Conservation (phyloP, 2,113 vertebrate genomes). For the Furnarius figulus region DNA sequence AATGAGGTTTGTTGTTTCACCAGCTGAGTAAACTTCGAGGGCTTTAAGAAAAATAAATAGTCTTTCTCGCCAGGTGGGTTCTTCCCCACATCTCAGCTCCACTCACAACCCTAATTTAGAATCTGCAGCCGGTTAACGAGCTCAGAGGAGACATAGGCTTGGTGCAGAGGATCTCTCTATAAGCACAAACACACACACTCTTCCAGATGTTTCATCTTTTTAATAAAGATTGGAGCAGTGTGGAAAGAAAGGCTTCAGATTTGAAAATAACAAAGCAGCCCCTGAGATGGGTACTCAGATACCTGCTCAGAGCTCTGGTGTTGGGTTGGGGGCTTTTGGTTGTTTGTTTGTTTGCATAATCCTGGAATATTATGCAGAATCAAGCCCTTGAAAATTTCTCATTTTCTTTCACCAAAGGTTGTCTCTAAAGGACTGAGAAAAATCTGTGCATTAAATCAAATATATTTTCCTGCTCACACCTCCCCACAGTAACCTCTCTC, state of each 20-base stretch:
- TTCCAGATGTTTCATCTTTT: conserved; percentile 60
- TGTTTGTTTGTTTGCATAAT: background rate
- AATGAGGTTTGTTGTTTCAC: conserved; percentile 41
- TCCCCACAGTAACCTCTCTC: background rate
- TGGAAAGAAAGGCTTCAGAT: background rate
- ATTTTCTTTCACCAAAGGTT: background rate
- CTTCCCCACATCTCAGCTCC: conserved; percentile 3
- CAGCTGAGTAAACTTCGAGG: conserved; percentile 54
- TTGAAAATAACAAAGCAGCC: background rate
- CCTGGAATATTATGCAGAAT: background rate
- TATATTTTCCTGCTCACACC: background rate
- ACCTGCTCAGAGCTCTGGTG: background rate
- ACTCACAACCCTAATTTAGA: conserved; percentile 53
- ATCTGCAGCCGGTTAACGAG: conserved; percentile 51
- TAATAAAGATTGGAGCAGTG: background rate
- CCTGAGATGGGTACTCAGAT: background rate
- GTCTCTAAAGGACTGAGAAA: conserved; percentile 11
- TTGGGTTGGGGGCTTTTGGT: background rate
- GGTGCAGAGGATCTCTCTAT: background rate
- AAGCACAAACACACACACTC: background rate
- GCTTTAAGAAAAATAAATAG: conserved; percentile 58
- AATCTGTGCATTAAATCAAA: conserved; percentile 25
- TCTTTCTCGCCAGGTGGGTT: conserved; percentile 50
- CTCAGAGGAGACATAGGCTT: conserved; percentile 50
- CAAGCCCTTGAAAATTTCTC: background rate